phyloP scores from a whole-genome alignment of 2,113 vertebrate species.

The Podarcis raffonei region DNA sequence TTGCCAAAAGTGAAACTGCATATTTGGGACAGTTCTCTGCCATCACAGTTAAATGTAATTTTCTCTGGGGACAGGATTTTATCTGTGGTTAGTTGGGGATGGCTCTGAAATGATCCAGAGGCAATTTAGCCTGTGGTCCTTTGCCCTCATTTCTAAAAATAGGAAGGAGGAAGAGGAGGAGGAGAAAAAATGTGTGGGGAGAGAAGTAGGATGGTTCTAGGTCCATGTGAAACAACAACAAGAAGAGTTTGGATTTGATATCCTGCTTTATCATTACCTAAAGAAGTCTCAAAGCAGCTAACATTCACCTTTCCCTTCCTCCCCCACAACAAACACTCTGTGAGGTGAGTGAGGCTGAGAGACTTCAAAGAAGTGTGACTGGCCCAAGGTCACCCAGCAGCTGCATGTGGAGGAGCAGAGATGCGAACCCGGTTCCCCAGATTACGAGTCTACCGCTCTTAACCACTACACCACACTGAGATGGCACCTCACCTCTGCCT shows the following conservation, averaged over 20 bases:
- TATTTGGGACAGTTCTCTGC: neutral
- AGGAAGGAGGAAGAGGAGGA: neutral
- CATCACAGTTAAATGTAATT: neutral
- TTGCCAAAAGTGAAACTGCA: neutral
- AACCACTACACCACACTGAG: neutral
- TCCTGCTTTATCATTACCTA: too few relatives aligned
- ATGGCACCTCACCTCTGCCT: neutral
- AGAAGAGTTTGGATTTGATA: too few relatives aligned
- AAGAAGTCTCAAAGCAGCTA: too few relatives aligned
- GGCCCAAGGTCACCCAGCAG: too few relatives aligned
- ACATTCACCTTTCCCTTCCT: too few relatives aligned
- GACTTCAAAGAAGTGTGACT: too few relatives aligned
- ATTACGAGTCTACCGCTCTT: too few relatives aligned
- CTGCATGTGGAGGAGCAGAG: too few relatives aligned
- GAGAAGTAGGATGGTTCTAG: neutral
- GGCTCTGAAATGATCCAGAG: neutral
- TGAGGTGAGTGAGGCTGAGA: too few relatives aligned
- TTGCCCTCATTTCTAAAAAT: neutral
- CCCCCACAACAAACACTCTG: too few relatives aligned
- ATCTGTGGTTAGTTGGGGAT: neutral
- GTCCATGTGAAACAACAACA: neutral
- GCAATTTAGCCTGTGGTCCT: neutral
- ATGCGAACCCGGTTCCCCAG: too few relatives aligned
- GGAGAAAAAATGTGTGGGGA: neutral
- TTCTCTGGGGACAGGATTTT: neutral